Base-by-base conservation (phyloP, 1,140 invertebrate genomes). In the Drosophila bocki region DNA sequence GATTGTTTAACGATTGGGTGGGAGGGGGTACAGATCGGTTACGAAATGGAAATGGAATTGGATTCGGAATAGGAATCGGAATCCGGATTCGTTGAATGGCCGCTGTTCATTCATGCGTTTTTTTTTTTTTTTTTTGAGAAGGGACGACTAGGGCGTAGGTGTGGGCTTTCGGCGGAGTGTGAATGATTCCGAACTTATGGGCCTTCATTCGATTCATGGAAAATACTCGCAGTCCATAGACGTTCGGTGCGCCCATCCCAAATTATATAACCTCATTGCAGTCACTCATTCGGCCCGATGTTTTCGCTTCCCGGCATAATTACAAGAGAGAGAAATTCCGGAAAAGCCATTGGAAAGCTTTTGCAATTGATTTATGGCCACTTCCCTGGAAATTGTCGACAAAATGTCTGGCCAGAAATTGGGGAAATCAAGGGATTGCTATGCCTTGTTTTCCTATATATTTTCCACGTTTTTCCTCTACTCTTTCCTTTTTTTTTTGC, bases 341-440 rank as follows among this genome's bases (percentile, higher is more conserved):
- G 78, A 69, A 87, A 91, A 88, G 56, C 62, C 32, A 68, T 70
- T 78, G 77, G 56, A 75, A 80, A 80, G 64, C 74, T 72, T 80
- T 68, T 77, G 45, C 64, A 76, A 68, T 91, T 91, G 88, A 91
- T 91, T 91, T 91, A 91, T 82, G 75, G 67, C 70, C 81, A 90
- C 90, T 91, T 91, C 90, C 81, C 78, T 62, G 75, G 88, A 91
- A 91, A 91, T 88, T 82, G 88, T 91, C 88, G 88, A 91, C 88
- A 85, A 85, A 82, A 85, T 91, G 88, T 91, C 88, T 91, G 84
- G 90, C 76, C 69, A 48, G 51, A 48, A 48, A 50, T 53, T 50
- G 72, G 1, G 41, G 42, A 37, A 64, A 51, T 44, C 45, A 47
- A 33, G 63, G 68, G 26, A 19, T 33, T 33, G 54, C 19, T 35